phyloP scores from a whole-genome alignment of 1,140 invertebrate genomes.

The Harlomillsia oculata region DNA sequence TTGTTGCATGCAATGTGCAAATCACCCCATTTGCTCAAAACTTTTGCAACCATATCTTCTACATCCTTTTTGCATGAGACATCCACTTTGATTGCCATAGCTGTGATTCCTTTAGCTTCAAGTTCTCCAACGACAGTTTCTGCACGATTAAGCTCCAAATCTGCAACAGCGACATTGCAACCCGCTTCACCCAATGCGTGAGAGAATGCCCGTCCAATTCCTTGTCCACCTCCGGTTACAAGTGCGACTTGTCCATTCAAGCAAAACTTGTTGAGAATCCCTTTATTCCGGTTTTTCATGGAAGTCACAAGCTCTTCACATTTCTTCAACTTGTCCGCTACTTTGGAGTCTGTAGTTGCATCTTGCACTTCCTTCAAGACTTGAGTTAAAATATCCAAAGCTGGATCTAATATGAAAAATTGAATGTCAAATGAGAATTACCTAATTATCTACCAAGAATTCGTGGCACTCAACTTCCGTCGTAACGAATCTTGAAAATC shows the following conservation, averaged over 20 bases:
- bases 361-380: slow-evolving; percentile 14
- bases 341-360: slow-evolving; percentile 8
- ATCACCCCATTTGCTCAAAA: slow-evolving; percentile 27
- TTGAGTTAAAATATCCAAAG: slow-evolving; percentile 6
- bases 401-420: slow-evolving; percentile 9
- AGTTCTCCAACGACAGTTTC: slow-evolving; percentile 26
- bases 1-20: slow-evolving; percentile 35
- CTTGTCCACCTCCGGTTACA: slow-evolving; percentile 27
- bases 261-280: slow-evolving; percentile 26
- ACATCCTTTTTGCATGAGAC: slow-evolving; percentile 32
- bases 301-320: slow-evolving; percentile 5
- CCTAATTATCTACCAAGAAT: too few relatives aligned
- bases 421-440: background rate
- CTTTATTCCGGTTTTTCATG: slow-evolving; percentile 9
- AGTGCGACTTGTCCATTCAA: slow-evolving; percentile 32
- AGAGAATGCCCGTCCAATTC: slow-evolving; percentile 28
- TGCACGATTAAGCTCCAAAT: slow-evolving; percentile 23
- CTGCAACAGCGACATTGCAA: slow-evolving; percentile 29
- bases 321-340: slow-evolving; percentile 14
- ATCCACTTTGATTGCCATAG: slow-evolving; percentile 31
- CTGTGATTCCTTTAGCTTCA: slow-evolving; percentile 23
- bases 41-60: slow-evolving; percentile 31
- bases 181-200: slow-evolving; percentile 33
- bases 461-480: too few relatives aligned
- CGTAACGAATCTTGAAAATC: too few relatives aligned